These are phyloP conservation scores for Salvelinus sp. DNA, from an alignment of 2,113 vertebrate species.

Conservation along the genomic window DNA sequence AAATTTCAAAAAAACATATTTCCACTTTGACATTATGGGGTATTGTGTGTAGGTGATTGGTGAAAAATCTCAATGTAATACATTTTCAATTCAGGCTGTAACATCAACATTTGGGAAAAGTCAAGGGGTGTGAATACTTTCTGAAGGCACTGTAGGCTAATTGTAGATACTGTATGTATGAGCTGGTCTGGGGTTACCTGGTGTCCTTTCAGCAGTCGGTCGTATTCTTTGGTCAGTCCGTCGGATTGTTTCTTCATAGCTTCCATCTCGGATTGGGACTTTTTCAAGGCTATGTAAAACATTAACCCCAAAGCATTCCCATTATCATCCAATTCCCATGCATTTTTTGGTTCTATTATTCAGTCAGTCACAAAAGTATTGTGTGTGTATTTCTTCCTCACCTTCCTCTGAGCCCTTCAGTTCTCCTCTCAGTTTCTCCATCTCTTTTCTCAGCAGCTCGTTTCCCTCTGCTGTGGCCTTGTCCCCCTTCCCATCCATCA, in stretches of 20 bases:
- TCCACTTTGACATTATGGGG: too few species aligned
- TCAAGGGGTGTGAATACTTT: too few species aligned
- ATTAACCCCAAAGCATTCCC: not conserved
- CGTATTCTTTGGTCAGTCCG: conserved; percentile 83
- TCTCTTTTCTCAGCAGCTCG: conserved; percentile 76
- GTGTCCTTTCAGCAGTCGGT: conserved; percentile 82
- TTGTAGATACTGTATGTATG: not conserved
- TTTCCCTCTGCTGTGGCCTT: conserved; percentile 61
- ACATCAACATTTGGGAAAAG: too few species aligned
- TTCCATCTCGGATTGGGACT: conserved; percentile 75
- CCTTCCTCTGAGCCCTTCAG: conserved; percentile 77
- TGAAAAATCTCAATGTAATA: too few species aligned
- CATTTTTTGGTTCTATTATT: too few species aligned
- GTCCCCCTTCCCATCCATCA: conserved; percentile 67
- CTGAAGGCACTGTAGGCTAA: too few species aligned
- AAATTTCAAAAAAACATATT: too few species aligned
- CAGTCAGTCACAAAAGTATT: too few species aligned
- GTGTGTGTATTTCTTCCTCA: conserved; percentile 44
- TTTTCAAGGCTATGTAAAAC: conserved; percentile 79
- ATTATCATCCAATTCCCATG: too few species aligned
- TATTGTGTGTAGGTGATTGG: too few species aligned
- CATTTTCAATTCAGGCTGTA: too few species aligned
- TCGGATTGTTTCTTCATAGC: conserved; percentile 81
- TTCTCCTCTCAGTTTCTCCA: conserved; percentile 77
- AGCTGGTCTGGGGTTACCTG: conserved; percentile 32